phyloP scores from a whole-genome alignment of 2,113 vertebrate species.

The Platichthys flesus region DNA sequence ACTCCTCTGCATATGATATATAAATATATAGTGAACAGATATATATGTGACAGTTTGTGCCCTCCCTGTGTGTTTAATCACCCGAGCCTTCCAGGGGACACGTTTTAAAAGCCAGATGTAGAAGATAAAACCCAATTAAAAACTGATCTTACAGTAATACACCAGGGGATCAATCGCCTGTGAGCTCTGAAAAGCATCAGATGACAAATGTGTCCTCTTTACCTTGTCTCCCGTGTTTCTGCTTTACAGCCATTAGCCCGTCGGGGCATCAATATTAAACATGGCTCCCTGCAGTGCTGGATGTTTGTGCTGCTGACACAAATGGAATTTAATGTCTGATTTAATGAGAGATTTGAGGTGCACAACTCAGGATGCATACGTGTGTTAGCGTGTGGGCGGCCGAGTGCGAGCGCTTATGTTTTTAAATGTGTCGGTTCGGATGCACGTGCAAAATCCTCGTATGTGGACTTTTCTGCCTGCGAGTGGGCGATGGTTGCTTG shows the following conservation, averaged over 20 bases:
- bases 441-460: constrained; percentile 25
- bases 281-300: constrained; percentile 1
- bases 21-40: no score
- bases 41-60: not conserved
- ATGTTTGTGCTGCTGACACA: not conserved
- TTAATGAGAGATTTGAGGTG: constrained; percentile 25
- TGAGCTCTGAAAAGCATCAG: not conserved
- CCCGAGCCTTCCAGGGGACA: not conserved
- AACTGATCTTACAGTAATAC: not conserved
- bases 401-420: constrained; percentile 28
- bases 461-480: constrained; percentile 2
- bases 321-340: constrained; percentile 29
- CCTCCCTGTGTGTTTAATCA: not conserved
- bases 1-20: no score
- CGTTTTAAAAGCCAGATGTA: not conserved
- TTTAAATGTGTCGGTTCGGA: constrained; percentile 29
- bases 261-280: constrained; percentile 15
- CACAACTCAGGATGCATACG: not conserved
- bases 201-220: constrained; percentile 24
- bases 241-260: constrained; percentile 16
- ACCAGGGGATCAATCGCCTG: not conserved
- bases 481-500: constrained; percentile 39
- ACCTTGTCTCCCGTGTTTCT: constrained; percentile 18
- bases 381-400: constrained; percentile 33
- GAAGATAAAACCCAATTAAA: constrained; percentile 1